Evolutionary conservation across 2,888 invertebrate species (phyloP).

Genomic region (Orchesella flavescens): DNA sequence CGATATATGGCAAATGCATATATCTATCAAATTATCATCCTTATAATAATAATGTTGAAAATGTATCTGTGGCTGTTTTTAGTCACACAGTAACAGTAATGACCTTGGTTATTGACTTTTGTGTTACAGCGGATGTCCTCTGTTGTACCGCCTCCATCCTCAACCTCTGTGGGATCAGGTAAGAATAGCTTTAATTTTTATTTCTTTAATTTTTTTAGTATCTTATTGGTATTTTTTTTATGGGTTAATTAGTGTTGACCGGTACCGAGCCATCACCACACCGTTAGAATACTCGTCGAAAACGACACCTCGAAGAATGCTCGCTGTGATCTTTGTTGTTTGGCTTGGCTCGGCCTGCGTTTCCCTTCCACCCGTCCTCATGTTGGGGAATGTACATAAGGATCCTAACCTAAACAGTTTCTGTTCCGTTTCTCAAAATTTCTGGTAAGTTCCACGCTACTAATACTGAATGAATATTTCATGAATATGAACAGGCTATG

Average conservation of each 20-base stretch:
- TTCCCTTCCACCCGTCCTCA: conserved; percentile 91
- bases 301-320: conserved; percentile 92
- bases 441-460: conserved; percentile 80
- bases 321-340: conserved; percentile 89
- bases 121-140: conserved; percentile 93
- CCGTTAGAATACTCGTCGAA: conserved; percentile 96
- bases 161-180: conserved; percentile 96
- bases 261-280: conserved; percentile 93
- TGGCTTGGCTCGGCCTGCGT: conserved; percentile 96
- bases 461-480: too few relatives aligned
- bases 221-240: too few relatives aligned
- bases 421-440: conserved; percentile 93
- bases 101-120: not conserved
- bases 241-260: conserved; percentile 96
- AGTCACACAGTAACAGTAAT: not conserved
- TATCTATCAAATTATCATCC: too few relatives aligned
- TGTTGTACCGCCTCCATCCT: conserved; percentile 99
- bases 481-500: too few relatives aligned
- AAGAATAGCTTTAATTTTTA: too few relatives aligned
- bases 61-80: too few relatives aligned
- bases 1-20: too few relatives aligned
- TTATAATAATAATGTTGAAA: too few relatives aligned
- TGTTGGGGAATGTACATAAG: conserved; percentile 89
- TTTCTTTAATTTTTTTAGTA: too few relatives aligned
- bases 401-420: conserved; percentile 72